A percentile compares a stretch with the other conserved stretches of the same genome.
These are phyloP conservation scores for Drosophila subsilvestris DNA, from an alignment of 2,888 invertebrate species.

Conservation along the genomic window DNA sequence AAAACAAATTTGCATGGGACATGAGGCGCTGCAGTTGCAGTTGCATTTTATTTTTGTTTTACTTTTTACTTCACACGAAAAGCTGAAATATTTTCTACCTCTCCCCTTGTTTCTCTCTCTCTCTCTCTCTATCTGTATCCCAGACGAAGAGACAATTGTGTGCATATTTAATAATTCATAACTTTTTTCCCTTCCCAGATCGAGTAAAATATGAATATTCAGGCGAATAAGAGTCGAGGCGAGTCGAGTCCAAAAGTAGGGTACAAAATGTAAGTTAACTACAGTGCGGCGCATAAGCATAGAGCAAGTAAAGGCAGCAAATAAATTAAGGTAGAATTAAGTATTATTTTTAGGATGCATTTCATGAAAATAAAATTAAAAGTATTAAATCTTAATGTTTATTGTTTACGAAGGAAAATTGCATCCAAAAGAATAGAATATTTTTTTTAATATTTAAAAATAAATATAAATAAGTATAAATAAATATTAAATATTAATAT, in stretches of 20 bases:
- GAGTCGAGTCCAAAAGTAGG: constrained; percentile 18
- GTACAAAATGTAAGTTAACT: constrained; percentile 25
- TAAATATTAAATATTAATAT: too few relatives aligned
- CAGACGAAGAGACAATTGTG: constrained; percentile 70
- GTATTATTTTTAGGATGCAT: not conserved
- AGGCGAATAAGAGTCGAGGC: constrained; percentile 36
- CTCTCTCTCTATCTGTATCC: constrained; percentile 21
- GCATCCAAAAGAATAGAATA: too few relatives aligned
- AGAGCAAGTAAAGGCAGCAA: constrained; percentile 12
- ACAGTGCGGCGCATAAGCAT: constrained; percentile 35
- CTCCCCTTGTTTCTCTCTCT: constrained; percentile 14
- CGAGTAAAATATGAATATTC: constrained; percentile 74
- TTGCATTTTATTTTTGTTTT: constrained; percentile 25
- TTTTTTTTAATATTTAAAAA: too few relatives aligned
- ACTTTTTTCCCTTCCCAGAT: constrained; percentile 67
- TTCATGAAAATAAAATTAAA: too few relatives aligned
- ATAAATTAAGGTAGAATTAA: not conserved
- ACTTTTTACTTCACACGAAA: constrained; percentile 29
- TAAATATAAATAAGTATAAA: too few relatives aligned
- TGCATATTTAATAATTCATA: constrained; percentile 80
- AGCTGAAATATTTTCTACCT: constrained; percentile 26
- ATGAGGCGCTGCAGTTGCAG: constrained; percentile 40
- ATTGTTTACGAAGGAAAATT: too few relatives aligned
- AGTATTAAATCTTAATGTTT: too few relatives aligned
- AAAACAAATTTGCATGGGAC: constrained; percentile 34